These are phyloP conservation scores for Bergia sp. DNA, from an alignment of 92 coral and sea anemone species.

Conservation along the genomic window DNA sequence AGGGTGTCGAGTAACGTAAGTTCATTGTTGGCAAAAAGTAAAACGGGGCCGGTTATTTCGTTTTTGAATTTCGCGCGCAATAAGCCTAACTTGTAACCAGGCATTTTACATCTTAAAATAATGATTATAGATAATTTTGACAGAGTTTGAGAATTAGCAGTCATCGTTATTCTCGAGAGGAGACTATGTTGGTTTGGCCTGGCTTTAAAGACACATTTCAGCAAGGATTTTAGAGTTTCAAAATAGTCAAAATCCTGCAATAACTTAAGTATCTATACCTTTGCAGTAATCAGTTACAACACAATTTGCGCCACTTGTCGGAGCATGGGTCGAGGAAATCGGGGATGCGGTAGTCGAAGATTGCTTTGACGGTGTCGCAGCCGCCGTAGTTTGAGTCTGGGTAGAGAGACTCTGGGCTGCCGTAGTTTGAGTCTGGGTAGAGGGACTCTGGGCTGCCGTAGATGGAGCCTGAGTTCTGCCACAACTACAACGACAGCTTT, in stretches of 20 bases:
- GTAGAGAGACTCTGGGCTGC: not conserved
- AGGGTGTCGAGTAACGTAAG: no score
- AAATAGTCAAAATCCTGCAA: not conserved
- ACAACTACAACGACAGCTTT: constrained; percentile 15
- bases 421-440: not conserved
- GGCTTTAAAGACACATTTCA: not conserved
- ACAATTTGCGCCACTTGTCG: not conserved
- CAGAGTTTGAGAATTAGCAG: no score
- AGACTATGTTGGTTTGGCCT: no score
- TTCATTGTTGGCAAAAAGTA: no score
- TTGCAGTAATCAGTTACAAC: constrained; percentile 3
- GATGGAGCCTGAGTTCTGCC: not conserved
- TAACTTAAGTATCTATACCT: not conserved
- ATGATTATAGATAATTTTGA: no score
- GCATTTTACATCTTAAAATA: no score
- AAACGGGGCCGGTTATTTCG: no score
- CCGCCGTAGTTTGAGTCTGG: not conserved
- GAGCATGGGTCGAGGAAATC: constrained; percentile 26
- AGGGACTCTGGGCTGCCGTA: not conserved
- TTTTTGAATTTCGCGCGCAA: no score
- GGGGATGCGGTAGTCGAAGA: constrained; percentile 10
- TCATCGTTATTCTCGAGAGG: no score
- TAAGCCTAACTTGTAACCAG: no score
- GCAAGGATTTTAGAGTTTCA: not conserved
- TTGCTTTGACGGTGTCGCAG: not conserved